These are phyloP conservation scores for Diarsia brunnea DNA, from an alignment of 2,888 invertebrate genomes.

Conservation along the genomic window DNA sequence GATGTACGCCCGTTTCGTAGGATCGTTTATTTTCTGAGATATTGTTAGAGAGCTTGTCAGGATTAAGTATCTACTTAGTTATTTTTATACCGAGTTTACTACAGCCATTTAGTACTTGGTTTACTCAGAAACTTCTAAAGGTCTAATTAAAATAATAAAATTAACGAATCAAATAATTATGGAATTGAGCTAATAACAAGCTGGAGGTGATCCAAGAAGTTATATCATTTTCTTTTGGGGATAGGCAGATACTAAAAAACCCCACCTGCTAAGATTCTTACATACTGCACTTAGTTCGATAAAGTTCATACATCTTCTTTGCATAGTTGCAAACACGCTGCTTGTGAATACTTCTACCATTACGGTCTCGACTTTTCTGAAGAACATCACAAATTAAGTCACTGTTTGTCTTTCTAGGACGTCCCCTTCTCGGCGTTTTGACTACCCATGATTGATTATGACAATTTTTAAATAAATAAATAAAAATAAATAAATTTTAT, in stretches of 20 bases:
- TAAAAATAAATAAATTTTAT: too few species aligned
- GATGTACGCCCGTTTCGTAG: slow-evolving; percentile 45
- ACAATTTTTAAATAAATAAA: too few species aligned
- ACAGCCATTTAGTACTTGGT: not conserved
- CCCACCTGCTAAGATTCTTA: not conserved
- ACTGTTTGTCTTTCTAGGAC: not conserved
- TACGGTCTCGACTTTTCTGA: not conserved
- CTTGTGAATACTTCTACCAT: not conserved
- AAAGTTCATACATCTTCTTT: not conserved
- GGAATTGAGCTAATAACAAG: not conserved
- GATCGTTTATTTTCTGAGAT: slow-evolving; percentile 39
- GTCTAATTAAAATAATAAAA: not conserved
- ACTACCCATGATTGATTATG: not conserved
- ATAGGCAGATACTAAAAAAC: not conserved
- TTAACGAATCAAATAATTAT: not conserved
- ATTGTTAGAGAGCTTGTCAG: slow-evolving; percentile 13
- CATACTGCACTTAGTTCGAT: not conserved
- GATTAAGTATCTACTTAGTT: slow-evolving; percentile 7
- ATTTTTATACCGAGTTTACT: not conserved
- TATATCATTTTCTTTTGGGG: not conserved
- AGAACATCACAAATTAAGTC: not conserved
- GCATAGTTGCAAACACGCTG: too few species aligned
- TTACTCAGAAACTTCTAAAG: not conserved
- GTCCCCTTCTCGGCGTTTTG: too few species aligned
- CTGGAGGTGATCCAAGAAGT: not conserved